A percentile compares a stretch with the other conserved stretches of the same genome.
Evolutionary conservation across 2,888 invertebrate genomes (phyloP).

Genomic region (Dorcus parallelipipedus): DNA sequence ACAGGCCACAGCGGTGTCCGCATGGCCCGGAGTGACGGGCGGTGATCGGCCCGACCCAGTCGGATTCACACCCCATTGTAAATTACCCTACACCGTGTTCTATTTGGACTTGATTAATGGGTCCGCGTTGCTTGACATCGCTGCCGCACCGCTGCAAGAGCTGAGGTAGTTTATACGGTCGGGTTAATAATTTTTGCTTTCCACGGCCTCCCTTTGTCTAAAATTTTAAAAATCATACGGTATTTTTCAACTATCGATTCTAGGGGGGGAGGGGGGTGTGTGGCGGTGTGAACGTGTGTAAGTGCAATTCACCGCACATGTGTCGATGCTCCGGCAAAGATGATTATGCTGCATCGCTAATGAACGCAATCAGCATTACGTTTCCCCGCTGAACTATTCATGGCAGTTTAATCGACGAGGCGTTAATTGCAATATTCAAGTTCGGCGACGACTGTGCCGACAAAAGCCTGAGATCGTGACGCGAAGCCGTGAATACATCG

Average conservation of each 20-base stretch:
- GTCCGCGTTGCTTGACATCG: too few species aligned
- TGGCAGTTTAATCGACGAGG: neutral
- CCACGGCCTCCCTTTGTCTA: too few species aligned
- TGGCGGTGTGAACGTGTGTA: neutral
- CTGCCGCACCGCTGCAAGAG: too few species aligned
- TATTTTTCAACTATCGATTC: too few species aligned
- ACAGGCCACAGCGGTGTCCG: constrained; percentile 21
- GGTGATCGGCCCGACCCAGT: constrained; percentile 17
- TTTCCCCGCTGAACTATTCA: neutral
- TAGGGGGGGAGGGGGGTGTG: too few species aligned
- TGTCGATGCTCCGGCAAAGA: constrained; percentile 10
- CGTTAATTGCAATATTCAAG: neutral
- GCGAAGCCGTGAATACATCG: neutral
- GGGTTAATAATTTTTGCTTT: too few species aligned
- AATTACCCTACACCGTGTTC: constrained; percentile 10
- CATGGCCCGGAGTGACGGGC: constrained; percentile 22
- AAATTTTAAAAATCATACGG: too few species aligned
- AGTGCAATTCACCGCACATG: constrained; percentile 5
- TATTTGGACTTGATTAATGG: too few species aligned
- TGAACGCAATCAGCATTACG: constrained; percentile 19
- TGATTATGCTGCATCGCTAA: constrained; percentile 18
- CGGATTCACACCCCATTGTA: constrained; percentile 19
- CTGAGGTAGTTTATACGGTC: too few species aligned
- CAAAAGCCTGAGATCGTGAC: neutral
- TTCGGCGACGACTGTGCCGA: neutral